phyloP scores from a whole-genome alignment of 2,888 invertebrate genomes.

The Agonopterix heracliana region DNA sequence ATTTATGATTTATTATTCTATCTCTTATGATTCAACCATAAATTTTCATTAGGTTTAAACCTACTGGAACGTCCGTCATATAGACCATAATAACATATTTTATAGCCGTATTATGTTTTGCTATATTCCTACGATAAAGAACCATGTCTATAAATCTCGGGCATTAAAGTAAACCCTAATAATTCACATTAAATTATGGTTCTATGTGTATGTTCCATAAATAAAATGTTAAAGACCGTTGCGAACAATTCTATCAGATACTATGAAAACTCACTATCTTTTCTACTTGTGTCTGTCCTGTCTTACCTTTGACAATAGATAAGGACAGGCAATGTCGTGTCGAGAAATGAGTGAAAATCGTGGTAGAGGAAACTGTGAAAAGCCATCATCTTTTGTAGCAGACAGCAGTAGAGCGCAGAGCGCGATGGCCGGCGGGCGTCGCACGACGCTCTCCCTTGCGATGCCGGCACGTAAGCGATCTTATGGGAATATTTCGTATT shows the following conservation, averaged over 20 bases:
- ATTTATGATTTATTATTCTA: no score
- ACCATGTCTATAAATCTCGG: not conserved
- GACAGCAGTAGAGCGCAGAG: slow-evolving; percentile 62
- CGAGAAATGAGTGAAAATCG: slow-evolving; percentile 4
- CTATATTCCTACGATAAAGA: no score
- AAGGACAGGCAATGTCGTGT: slow-evolving; percentile 2
- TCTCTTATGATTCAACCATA: no score
- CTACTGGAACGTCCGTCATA: no score
- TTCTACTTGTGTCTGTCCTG: no score
- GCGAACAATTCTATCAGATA: not conserved
- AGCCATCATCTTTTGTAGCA: slow-evolving; percentile 45
- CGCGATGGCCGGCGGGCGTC: slow-evolving; percentile 47
- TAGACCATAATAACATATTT: no score
- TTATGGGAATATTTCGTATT: slow-evolving; percentile 20
- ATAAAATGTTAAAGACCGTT: slow-evolving; percentile 9
- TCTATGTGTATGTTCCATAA: slow-evolving; percentile 12
- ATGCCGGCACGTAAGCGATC: slow-evolving; percentile 27
- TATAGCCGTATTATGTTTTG: no score
- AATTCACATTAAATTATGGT: not conserved
- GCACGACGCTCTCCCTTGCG: slow-evolving; percentile 9
- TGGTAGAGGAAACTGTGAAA: slow-evolving; percentile 37
- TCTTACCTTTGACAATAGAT: not conserved
- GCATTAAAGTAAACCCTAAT: not conserved
- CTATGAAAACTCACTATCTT: no score
- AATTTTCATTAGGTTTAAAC: no score